Evolutionary conservation across 2,113 vertebrate species (phyloP).

Genomic region (Alosa alosa): DNA sequence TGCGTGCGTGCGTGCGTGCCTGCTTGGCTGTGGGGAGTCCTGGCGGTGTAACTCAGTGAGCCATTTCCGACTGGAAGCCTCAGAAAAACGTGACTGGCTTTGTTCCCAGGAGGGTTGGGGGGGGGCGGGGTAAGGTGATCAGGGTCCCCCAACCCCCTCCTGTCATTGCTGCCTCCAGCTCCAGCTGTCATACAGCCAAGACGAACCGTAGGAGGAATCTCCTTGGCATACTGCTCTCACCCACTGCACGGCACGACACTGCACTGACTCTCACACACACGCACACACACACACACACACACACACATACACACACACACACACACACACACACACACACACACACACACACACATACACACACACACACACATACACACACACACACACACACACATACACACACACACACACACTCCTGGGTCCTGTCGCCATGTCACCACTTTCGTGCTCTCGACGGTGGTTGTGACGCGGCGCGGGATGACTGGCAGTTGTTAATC

Average conservation of each 20-base stretch:
- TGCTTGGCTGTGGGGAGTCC: slow-evolving; percentile 8
- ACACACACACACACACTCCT: background rate
- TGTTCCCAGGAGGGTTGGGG: background rate
- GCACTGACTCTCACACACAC: background rate
- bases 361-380: background rate
- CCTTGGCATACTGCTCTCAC: slow-evolving; percentile 1
- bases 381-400: background rate
- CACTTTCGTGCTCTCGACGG: background rate
- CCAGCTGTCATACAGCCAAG: slow-evolving; percentile 9
- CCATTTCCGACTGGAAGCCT: background rate
- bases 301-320: too few species aligned
- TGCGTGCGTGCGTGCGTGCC: slow-evolving; percentile 5
- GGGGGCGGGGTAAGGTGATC: background rate
- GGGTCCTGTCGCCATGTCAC: background rate
- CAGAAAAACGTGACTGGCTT: slow-evolving; percentile 13
- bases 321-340: background rate
- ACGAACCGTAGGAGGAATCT: slow-evolving; percentile 10
- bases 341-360: background rate
- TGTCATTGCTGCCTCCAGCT: slow-evolving; percentile 8
- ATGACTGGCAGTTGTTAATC: slow-evolving; percentile 6
- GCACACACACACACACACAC: background rate
- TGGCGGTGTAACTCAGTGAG: background rate
- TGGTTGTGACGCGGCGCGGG: background rate
- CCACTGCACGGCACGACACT: background rate
- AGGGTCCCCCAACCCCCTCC: background rate